Evolutionary conservation across 2,797 vertebrate species (phyloP).

Genomic region (Cottoperca gobio): DNA sequence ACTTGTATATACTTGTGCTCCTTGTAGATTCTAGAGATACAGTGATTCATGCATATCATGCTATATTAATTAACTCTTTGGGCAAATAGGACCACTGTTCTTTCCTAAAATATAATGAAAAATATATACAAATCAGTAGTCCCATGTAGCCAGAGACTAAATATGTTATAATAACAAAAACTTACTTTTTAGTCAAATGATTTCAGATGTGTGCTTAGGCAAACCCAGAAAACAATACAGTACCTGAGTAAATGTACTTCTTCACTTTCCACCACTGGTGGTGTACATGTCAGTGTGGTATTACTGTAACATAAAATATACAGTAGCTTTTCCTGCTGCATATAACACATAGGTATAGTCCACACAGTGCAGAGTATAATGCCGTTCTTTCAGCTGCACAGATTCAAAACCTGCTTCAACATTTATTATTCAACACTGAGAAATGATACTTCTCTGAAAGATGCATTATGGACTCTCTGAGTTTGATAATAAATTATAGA

Average conservation of each 20-base stretch:
- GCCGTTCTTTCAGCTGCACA: conserved; percentile 47
- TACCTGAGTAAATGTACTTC: background rate
- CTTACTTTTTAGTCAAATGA: no score
- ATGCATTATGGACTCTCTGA: conserved; percentile 35
- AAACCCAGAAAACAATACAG: background rate
- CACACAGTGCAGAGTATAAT: conserved; percentile 20
- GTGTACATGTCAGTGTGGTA: background rate
- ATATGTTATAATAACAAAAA: no score
- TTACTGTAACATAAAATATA: conserved; percentile 22
- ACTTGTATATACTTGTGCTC: no score
- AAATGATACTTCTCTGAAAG: conserved; percentile 73
- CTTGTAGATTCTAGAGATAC: no score
- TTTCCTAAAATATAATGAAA: no score
- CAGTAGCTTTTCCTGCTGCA: conserved; percentile 1
- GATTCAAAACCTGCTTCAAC: conserved; percentile 54
- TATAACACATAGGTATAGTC: conserved; percentile 10
- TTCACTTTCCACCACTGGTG: background rate
- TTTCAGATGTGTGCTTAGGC: no score
- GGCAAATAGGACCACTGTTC: no score
- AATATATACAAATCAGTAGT: no score
- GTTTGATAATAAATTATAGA: conserved; percentile 69
- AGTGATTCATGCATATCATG: no score
- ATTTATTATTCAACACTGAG: conserved; percentile 76
- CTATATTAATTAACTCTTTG: no score
- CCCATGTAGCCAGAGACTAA: no score